Evolutionary conservation across 2,797 vertebrate species (phyloP), one percentile per base, ranked within the genome.

Genomic region (Crypturellus tataupa): DNA sequence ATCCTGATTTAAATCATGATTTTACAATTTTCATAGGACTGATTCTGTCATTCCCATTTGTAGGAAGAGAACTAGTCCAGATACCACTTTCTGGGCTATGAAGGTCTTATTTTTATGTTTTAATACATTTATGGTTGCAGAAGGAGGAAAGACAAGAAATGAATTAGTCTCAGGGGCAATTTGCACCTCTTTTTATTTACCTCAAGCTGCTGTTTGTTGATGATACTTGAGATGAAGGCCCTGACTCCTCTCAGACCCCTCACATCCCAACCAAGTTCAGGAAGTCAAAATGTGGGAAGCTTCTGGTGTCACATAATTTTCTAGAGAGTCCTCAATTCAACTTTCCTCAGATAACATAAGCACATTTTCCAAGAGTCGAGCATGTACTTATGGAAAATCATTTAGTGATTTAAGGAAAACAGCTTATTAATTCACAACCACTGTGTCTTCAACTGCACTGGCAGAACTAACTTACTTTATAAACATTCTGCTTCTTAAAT

Each of bases 271-370:
- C 9, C 9, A 6, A 49, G 7, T 17, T 65, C 24, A 18, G 70
- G 69, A 70, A 64, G 56, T 33, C 62, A 65, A 83, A 91, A 73
- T 10, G 6, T 10, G 16, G 42, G 73, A 70, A 80, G 40, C 20
- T 84, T 80, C 60, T 39, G 33, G 37, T 59, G 16, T 8, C 2
- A 1, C 10, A 7, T 8, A 16, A n/a, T 64, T 76, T 65, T 85
- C 71, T 53, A 51, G 67, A 68, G 59, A 69, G 63, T 64, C 31
- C 47, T 33, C 33, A 31, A 59, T 12, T 42, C 16, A 46, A 6
- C 1, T 6, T n/a, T 29, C 46, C 44, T 29, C 0, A 0, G 53
- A 20, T 24, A 39, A 20, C 27, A 80, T 24, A 60, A 58, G 42
- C 29, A 39, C 9, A 6, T 75, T 76, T 35, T 80, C 25, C 58